Conservation (phyloP, 2,888 invertebrate genomes). For the Caenorhabditis japonica region DNA sequence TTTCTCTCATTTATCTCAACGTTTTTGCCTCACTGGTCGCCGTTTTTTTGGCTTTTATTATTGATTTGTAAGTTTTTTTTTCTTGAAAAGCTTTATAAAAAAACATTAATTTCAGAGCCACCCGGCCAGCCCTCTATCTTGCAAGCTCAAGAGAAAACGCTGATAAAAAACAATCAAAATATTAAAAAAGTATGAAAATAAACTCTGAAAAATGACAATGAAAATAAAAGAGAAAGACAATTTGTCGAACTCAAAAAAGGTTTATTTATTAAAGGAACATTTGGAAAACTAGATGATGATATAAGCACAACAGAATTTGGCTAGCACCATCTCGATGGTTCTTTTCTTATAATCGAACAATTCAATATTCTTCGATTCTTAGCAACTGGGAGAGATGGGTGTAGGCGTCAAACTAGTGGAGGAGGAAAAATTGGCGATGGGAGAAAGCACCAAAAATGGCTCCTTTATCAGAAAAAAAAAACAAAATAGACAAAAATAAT, state of each 20-base stretch:
- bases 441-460: no score
- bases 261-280: constrained; percentile 49
- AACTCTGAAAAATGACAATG: constrained; percentile 1
- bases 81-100: background rate
- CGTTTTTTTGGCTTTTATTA: constrained; percentile 13
- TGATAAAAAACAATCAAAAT: constrained; percentile 1
- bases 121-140: background rate
- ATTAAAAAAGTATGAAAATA: constrained; percentile 14
- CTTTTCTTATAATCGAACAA: no score
- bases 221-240: constrained; percentile 7
- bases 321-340: no score
- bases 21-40: constrained; percentile 23
- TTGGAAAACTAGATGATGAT: constrained; percentile 32
- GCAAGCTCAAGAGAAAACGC: background rate
- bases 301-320: constrained; percentile 37
- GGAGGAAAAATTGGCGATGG: no score
- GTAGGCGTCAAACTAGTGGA: no score
- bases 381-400: no score
- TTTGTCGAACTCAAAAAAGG: constrained; percentile 27
- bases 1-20: constrained; percentile 38
- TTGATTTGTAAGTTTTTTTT: constrained; percentile 31
- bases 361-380: no score
- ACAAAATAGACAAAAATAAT: no score
- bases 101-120: constrained; percentile 19
- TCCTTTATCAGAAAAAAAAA: no score